Conservation (phyloP, 2,888 invertebrate genomes). For the Hyposoter didymator region DNA sequence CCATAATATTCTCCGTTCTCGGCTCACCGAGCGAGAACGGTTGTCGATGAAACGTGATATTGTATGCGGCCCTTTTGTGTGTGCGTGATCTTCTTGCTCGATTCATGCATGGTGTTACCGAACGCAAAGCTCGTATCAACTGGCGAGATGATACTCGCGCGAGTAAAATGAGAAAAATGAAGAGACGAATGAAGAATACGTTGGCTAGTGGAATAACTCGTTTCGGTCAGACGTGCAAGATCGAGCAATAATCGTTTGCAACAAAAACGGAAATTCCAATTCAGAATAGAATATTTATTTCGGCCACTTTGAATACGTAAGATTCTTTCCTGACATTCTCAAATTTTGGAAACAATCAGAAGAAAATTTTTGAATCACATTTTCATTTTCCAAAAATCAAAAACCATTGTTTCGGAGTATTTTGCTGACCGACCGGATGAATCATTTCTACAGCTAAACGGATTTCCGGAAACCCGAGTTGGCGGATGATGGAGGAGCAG, state of each 20-base stretch:
- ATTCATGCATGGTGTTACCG: conserved; percentile 49
- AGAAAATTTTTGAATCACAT: background rate
- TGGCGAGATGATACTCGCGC: conserved; percentile 16
- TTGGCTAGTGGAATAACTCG: conserved; percentile 13
- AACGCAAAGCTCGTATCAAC: conserved; percentile 46
- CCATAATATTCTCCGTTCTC: conserved; percentile 53
- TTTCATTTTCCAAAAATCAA: background rate
- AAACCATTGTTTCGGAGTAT: background rate
- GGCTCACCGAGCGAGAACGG: conserved; percentile 47
- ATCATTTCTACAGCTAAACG: background rate
- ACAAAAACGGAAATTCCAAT: background rate
- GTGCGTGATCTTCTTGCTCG: conserved; percentile 50
- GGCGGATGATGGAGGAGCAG: background rate
- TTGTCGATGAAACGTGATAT: conserved; percentile 67
- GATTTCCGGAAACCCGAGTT: background rate
- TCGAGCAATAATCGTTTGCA: background rate
- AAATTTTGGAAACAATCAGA: background rate
- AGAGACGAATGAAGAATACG: conserved; percentile 3
- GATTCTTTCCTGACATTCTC: no score
- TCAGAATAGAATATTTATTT: background rate
- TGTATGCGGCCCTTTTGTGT: conserved; percentile 35
- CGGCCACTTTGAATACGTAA: background rate
- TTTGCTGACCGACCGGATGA: background rate
- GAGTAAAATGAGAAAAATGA: conserved; percentile 1
- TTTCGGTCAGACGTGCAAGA: conserved; percentile 21